These are phyloP conservation scores for Eubasilissa regina DNA, from an alignment of 1,140 invertebrate genomes.

Conservation along the genomic window DNA sequence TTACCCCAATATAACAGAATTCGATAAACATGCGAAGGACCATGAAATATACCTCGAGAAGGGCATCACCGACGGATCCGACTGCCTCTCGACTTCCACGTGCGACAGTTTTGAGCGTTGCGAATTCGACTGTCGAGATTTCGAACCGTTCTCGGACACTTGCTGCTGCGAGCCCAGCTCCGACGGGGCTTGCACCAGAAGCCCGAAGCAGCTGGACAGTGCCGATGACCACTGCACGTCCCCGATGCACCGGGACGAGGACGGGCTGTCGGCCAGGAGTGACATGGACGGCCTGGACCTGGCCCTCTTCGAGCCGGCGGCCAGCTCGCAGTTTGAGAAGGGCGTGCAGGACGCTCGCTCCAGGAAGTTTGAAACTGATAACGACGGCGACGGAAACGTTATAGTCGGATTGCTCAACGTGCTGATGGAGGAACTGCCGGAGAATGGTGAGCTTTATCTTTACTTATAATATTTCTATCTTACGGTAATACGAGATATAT, in stretches of 20 bases:
- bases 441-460: slow-evolving; percentile 63
- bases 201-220: slow-evolving; percentile 70
- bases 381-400: slow-evolving; percentile 52
- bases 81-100: slow-evolving; percentile 69
- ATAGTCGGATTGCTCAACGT: slow-evolving; percentile 67
- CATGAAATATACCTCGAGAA: slow-evolving; percentile 67
- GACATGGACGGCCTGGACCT: slow-evolving; percentile 81
- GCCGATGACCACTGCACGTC: slow-evolving; percentile 62
- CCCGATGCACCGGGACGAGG: slow-evolving; percentile 67
- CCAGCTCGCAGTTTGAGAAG: slow-evolving; percentile 64
- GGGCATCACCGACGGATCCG: slow-evolving; percentile 63
- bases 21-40: slow-evolving; percentile 63
- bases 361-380: slow-evolving; percentile 5
- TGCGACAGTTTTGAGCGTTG: slow-evolving; percentile 72
- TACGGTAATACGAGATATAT: too few relatives aligned
- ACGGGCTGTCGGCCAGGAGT: slow-evolving; percentile 70
- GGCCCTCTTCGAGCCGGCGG: slow-evolving; percentile 78
- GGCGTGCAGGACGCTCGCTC: slow-evolving; percentile 59
- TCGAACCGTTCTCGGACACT: slow-evolving; percentile 74
- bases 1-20: slow-evolving; percentile 65
- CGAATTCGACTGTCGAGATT: slow-evolving; percentile 71
- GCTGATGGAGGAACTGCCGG: slow-evolving; percentile 55
- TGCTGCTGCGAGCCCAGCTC: slow-evolving; percentile 71
- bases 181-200: slow-evolving; percentile 70
- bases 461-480: too few relatives aligned